phyloP scores from a whole-genome alignment of 2,797 vertebrate genomes.

The Hafferia zeledoni region DNA sequence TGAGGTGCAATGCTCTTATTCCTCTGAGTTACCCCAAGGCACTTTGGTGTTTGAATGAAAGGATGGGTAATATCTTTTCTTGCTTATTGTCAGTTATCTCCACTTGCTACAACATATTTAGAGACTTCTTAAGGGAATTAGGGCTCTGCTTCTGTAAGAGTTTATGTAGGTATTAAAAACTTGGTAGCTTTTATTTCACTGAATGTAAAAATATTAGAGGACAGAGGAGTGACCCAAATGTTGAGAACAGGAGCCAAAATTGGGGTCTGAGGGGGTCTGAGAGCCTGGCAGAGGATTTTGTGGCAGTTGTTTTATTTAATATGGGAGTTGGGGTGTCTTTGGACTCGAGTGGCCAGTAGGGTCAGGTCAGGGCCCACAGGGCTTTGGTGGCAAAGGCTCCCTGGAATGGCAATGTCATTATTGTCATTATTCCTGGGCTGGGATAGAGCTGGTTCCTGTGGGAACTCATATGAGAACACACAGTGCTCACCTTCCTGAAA shows the following conservation, averaged over 20 bases:
- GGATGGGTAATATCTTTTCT: neutral
- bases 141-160: neutral
- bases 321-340: neutral
- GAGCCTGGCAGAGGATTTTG: neutral
- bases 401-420: too few species aligned
- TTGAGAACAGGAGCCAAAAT: neutral
- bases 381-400: neutral
- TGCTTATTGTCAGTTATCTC: neutral
- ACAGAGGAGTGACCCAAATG: accelerated
- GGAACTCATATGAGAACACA: neutral
- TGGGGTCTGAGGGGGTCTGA: neutral
- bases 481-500: neutral
- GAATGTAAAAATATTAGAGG: neutral
- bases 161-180: neutral
- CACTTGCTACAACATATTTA: neutral
- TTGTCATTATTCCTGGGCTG: neutral
- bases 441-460: neutral
- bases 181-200: neutral
- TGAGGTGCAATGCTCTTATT: neutral
- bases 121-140: neutral
- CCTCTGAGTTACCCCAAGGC: neutral
- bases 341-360: neutral
- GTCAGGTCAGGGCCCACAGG: neutral
- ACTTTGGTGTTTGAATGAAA: neutral
- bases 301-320: neutral